A percentile compares a stretch with the other conserved stretches of the same genome.
These are phyloP conservation scores for Burhinus oedicnemus DNA, from an alignment of 2,113 vertebrate genomes.

Conservation along the genomic window DNA sequence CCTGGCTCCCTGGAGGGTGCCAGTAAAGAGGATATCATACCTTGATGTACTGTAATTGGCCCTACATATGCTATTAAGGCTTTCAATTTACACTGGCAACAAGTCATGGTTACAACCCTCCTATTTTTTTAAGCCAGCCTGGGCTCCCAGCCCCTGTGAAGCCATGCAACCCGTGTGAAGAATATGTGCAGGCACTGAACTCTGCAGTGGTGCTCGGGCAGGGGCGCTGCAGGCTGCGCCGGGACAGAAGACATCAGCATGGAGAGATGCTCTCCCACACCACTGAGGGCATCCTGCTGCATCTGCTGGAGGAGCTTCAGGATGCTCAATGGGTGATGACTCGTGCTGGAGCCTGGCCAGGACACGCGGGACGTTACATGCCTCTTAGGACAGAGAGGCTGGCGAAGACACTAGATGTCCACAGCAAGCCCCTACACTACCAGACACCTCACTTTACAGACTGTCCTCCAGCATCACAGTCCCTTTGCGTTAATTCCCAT, in stretches of 20 bases:
- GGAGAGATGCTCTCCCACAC: background rate
- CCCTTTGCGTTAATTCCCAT: background rate
- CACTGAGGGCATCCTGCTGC: fast-evolving
- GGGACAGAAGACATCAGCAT: background rate
- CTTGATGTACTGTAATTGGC: background rate
- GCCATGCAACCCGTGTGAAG: background rate
- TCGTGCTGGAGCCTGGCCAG: background rate
- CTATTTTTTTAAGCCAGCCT: background rate
- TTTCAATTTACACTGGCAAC: conserved; percentile 23
- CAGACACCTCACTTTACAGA: background rate
- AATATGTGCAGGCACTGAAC: background rate
- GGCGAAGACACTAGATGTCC: background rate
- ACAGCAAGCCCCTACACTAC: background rate
- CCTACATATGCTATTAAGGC: background rate
- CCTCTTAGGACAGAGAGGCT: background rate
- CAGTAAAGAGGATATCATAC: conserved; percentile 18
- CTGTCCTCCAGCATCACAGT: background rate
- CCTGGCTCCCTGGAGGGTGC: conserved; percentile 14
- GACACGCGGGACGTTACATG: fast-evolving
- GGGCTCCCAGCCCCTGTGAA: background rate
- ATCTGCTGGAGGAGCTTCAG: background rate
- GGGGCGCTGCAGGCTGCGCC: background rate
- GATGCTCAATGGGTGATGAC: background rate
- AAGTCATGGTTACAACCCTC: background rate
- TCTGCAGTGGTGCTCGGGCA: background rate